Percentiles rank a stretch among this genome's conserved stretches.
Evolutionary conservation across 23 tunicate species (phyloP).

Genomic region (Oikopleura dioica): DNA sequence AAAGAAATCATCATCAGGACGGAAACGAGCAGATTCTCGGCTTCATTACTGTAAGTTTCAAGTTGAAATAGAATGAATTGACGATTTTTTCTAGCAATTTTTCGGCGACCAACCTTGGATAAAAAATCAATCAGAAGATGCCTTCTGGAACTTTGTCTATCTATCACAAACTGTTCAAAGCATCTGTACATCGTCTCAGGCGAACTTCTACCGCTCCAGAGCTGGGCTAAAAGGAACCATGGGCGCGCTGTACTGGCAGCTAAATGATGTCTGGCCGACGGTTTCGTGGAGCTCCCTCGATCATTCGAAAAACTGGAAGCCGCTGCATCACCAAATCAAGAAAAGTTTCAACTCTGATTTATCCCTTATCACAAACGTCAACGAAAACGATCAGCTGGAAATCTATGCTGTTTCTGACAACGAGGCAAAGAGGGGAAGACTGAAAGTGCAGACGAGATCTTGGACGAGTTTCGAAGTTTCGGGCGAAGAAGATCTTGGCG

Average conservation of each 20-base stretch:
- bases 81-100: no score
- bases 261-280: constrained; percentile 86
- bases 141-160: no score
- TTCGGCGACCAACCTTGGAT: no score
- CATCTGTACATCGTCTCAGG: constrained; percentile 47
- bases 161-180: constrained; percentile 49
- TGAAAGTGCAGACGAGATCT: neutral
- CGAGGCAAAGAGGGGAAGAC: neutral
- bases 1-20: constrained; percentile 49
- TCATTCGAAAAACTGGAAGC: neutral
- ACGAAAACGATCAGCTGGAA: neutral
- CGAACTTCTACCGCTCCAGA: constrained; percentile 57
- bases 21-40: constrained; percentile 39
- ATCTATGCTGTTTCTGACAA: neutral
- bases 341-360: neutral
- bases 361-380: neutral
- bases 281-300: constrained; percentile 86
- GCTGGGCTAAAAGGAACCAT: constrained; percentile 55
- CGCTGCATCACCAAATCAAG: neutral
- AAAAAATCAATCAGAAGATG: no score
- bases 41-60: constrained; percentile 41
- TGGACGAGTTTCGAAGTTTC: neutral
- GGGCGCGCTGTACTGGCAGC: constrained; percentile 98
- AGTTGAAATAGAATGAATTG: constrained; percentile 15
- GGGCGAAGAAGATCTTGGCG: neutral